Evolutionary conservation across 2,888 invertebrate genomes (phyloP).

Genomic region (Stenoptilia bipunctidactyla): DNA sequence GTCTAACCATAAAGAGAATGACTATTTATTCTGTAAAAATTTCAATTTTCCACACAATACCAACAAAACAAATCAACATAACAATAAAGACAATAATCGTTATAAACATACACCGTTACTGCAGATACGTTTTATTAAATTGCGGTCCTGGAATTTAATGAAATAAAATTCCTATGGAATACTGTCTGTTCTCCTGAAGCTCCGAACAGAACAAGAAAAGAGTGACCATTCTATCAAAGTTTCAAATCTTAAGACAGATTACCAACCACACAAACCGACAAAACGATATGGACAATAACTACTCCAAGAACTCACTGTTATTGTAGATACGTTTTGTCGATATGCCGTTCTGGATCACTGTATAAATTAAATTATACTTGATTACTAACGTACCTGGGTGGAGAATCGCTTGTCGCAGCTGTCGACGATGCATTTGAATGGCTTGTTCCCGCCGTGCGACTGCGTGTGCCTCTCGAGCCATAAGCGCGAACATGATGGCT

Average conservation of each 20-base stretch:
- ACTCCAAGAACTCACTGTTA: conserved; percentile 19
- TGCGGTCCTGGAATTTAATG: too few species aligned
- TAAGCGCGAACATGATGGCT: conserved; percentile 90
- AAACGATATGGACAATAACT: conserved; percentile 28
- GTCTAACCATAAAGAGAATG: too few species aligned
- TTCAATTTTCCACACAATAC: too few species aligned
- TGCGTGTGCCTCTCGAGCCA: conserved; percentile 95
- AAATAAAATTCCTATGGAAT: too few species aligned
- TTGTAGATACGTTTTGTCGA: conserved; percentile 29
- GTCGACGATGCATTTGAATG: conserved; percentile 95
- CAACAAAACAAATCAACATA: too few species aligned
- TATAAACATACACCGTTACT: too few species aligned
- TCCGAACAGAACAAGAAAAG: too few species aligned
- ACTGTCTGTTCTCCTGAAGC: too few species aligned
- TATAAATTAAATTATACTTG: conserved; percentile 1
- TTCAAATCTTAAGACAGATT: conserved; percentile 9
- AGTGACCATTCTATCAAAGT: too few species aligned
- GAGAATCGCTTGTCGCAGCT: conserved; percentile 91
- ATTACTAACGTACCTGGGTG: conserved; percentile 76
- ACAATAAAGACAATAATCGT: too few species aligned
- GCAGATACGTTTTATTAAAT: too few species aligned
- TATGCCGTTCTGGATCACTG: conserved; percentile 18
- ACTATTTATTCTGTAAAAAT: too few species aligned
- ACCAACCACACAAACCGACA: conserved; percentile 23
- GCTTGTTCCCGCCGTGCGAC: conserved; percentile 92